Conservation (phyloP, 2,113 vertebrate genomes). For the Mustela lutreola region DNA sequence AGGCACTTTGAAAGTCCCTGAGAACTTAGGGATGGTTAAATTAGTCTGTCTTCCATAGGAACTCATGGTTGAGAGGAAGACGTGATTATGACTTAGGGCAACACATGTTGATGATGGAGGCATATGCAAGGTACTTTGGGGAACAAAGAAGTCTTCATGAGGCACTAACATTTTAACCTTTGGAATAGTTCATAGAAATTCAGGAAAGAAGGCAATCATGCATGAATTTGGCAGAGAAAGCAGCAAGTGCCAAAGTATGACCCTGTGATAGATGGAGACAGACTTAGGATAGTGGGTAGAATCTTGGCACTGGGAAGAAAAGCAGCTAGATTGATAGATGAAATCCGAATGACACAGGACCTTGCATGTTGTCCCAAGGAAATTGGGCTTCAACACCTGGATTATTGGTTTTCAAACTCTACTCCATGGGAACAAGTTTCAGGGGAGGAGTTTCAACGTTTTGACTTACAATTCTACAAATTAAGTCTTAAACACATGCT, state of each 20-base stretch:
- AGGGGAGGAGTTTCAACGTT: neutral
- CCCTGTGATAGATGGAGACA: neutral
- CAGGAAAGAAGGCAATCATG: neutral
- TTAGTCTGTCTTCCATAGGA: neutral
- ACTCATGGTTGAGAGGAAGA: neutral
- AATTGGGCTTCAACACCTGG: neutral
- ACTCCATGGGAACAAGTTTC: neutral
- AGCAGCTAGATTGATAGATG: neutral
- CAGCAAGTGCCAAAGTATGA: neutral
- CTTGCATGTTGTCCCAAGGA: neutral
- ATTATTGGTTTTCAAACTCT: neutral
- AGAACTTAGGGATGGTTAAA: neutral
- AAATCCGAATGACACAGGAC: neutral
- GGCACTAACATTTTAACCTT: neutral
- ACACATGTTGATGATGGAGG: neutral
- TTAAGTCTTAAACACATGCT: neutral
- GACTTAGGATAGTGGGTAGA: neutral
- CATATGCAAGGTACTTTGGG: too few species aligned
- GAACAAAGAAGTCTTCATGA: neutral
- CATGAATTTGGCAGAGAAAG: neutral
- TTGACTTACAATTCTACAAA: conserved; percentile 27
- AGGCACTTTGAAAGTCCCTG: neutral
- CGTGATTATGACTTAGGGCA: neutral
- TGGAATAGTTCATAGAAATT: neutral
- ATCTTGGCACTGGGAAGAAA: neutral